phyloP scores from a whole-genome alignment of 2,888 invertebrate species.

The Holacanthella duospinosa region DNA sequence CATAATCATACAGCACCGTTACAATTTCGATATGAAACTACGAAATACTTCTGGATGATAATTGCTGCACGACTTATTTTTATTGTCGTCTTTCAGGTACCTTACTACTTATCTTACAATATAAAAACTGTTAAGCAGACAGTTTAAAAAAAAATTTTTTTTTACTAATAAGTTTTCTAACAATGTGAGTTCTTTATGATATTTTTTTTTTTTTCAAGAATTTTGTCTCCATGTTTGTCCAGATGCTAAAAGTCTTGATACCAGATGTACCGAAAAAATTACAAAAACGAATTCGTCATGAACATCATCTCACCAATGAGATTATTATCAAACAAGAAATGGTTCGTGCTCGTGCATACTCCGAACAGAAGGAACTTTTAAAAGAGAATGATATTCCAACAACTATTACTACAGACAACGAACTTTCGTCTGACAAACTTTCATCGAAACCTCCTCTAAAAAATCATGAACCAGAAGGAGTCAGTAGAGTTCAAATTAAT shows the following conservation, averaged over 20 bases:
- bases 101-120: neutral
- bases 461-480: too few relatives aligned
- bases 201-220: too few relatives aligned
- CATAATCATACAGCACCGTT: neutral
- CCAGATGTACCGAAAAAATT: constrained; percentile 81
- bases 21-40: constrained; percentile 50
- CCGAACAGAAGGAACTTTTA: too few relatives aligned
- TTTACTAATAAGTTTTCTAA: too few relatives aligned
- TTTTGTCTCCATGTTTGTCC: constrained; percentile 79
- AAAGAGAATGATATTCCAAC: too few relatives aligned
- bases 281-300: constrained; percentile 73
- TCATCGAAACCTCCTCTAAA: too few relatives aligned
- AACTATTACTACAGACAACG: too few relatives aligned
- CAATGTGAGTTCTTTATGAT: too few relatives aligned
- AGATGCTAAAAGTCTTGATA: constrained; percentile 81
- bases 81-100: constrained; percentile 84
- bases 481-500: too few relatives aligned
- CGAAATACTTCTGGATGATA: constrained; percentile 77
- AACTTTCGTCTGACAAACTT: too few relatives aligned
- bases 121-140: neutral
- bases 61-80: constrained; percentile 81
- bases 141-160: too few relatives aligned
- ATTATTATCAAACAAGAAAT: constrained; percentile 74
- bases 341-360: constrained; percentile 51
- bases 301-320: constrained; percentile 82